Evolutionary conservation across 2,888 invertebrate genomes (phyloP).

Genomic region (Acrocera orbiculus): DNA sequence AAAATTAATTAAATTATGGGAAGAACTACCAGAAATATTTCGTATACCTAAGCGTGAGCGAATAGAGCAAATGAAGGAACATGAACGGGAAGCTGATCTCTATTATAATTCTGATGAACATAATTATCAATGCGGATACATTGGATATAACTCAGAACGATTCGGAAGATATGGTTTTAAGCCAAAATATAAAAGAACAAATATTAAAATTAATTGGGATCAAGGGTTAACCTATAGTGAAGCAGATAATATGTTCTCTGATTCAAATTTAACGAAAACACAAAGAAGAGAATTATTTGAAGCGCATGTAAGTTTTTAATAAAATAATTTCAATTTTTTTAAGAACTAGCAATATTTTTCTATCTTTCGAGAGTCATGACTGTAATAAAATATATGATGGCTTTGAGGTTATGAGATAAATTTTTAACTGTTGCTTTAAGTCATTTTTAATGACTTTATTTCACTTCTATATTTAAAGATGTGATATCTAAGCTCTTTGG

Average conservation of each 20-base stretch:
- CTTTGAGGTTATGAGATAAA: too few species aligned
- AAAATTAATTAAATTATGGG: slow-evolving; percentile 22
- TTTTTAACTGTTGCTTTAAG: too few species aligned
- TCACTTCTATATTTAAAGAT: too few species aligned
- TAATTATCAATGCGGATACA: not conserved
- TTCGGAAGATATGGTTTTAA: slow-evolving; percentile 9
- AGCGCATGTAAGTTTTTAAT: slow-evolving; percentile 18
- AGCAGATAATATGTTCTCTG: too few species aligned
- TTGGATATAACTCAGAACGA: slow-evolving; percentile 4
- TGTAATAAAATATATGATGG: too few species aligned
- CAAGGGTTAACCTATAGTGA: too few species aligned
- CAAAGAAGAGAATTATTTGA: slow-evolving; percentile 28
- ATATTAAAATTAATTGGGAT: slow-evolving; percentile 1
- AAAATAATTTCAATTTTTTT: too few species aligned
- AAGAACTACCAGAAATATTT: slow-evolving; percentile 39
- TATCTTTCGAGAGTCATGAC: too few species aligned
- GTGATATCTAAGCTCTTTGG: too few species aligned
- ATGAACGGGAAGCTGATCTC: slow-evolving; percentile 75
- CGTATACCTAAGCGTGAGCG: slow-evolving; percentile 88
- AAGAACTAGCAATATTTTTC: too few species aligned
- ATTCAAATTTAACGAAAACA: slow-evolving; percentile 22
- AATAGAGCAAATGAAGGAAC: slow-evolving; percentile 88
- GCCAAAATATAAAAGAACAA: not conserved
- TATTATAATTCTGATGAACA: slow-evolving; percentile 20
- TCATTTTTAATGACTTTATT: too few species aligned